Base-by-base conservation (phyloP, 1,140 invertebrate genomes). In the Camponotus vicinus region DNA sequence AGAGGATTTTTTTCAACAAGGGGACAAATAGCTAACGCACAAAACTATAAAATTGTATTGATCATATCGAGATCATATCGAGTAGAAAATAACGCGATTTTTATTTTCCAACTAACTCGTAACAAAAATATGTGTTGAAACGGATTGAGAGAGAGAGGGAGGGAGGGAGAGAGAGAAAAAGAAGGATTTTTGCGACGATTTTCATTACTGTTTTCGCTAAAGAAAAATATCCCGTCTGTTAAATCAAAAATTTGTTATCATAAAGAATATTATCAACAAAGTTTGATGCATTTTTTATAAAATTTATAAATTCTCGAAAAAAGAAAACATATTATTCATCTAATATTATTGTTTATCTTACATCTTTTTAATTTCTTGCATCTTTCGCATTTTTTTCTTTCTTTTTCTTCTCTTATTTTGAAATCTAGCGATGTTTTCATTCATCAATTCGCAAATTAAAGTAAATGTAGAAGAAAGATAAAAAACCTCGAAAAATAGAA, bases 371-470 rank as follows among this genome's bases (percentile, higher is more conserved):
- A 11, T 57, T 55, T 69, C 42, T 32, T 27, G 15, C 21, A 32
- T 49, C 32, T 84, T 49, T 4, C 18, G 63, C n/a, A 67, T 55
- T 67, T 55, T 79, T 55, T 79, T 69, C 34, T 27, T 13, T 11
- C 6, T 32, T 27, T 15, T 57, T 8, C 11, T 18, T 6, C 18
- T 77, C 5, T 55, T 70, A 57, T 70, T 70, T 70, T 32, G 37
- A 70, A 70, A 21, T 80, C 69, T 40, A 13, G 63, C 13, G 34
- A 21, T 34, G 34, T 13, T 80, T 69, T 42, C 57, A 63, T 70
- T 42, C 34, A 63, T 69, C 61, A 67, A 79, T 79, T 79, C 42
- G 52, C 52, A 52, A 40, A 80, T 7, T 80, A 52, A 80, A 52
- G 49, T 52, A 52, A 80, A 69, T 57, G 71, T 75, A 55, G 34